Percentiles rank a stretch among this genome's conserved stretches.
Evolutionary conservation across 1,140 invertebrate genomes (phyloP).

Genomic region (Ruditapes philippinarum): DNA sequence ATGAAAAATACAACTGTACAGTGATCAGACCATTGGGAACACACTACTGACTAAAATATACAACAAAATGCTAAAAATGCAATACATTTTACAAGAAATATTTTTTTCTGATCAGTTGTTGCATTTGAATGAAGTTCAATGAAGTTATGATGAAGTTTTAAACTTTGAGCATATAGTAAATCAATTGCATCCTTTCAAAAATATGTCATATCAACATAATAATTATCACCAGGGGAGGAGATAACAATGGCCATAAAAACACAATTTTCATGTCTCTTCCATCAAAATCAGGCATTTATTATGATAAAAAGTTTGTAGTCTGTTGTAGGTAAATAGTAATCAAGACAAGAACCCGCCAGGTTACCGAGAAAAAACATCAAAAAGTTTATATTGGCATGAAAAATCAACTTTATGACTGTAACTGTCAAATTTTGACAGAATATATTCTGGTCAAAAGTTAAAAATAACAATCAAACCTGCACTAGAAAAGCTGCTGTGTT

Average conservation of each 20-base stretch:
- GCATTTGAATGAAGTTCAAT: no score
- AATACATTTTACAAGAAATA: no score
- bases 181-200: neutral
- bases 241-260: neutral
- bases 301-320: neutral
- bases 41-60: no score
- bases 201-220: neutral
- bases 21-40: no score
- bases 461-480: neutral
- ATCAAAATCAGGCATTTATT: neutral
- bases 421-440: neutral
- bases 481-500: neutral
- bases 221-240: neutral
- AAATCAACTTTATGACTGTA: neutral
- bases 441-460: constrained; percentile 9
- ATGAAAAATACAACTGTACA: no score
- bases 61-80: no score
- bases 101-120: no score
- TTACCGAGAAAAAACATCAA: neutral
- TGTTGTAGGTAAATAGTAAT: neutral
- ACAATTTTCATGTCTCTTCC: neutral
- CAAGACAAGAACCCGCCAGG: neutral
- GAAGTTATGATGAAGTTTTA: no score
- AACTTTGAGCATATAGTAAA: no score
- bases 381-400: neutral